Evolutionary conservation across 2,888 invertebrate genomes (phyloP).

Genomic region (Drosophila cognata): DNA sequence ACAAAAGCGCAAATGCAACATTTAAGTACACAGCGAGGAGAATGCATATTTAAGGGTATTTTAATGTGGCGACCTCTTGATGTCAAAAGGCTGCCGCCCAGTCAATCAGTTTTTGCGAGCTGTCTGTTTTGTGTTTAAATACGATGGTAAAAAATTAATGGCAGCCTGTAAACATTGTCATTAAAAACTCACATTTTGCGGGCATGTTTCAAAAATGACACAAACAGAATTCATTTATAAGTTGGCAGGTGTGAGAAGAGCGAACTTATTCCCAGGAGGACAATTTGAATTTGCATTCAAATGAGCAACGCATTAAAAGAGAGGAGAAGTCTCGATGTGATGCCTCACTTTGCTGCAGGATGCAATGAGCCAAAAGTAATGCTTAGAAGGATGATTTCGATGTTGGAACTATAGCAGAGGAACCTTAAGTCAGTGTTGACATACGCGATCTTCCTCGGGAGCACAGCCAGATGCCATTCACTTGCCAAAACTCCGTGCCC

Average conservation of each 20-base stretch:
- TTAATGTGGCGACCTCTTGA: constrained; percentile 15
- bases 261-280: not conserved
- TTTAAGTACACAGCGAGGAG: constrained; percentile 21
- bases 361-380: not conserved
- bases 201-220: not conserved
- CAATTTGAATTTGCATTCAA: not conserved
- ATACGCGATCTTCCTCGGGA: not conserved
- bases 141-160: not conserved
- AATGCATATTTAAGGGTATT: constrained; percentile 24
- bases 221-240: not conserved
- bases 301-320: not conserved
- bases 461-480: not conserved
- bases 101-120: not conserved
- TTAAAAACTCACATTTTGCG: not conserved
- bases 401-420: not conserved
- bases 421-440: not conserved
- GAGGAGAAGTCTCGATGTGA: not conserved
- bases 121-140: not conserved
- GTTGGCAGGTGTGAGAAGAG: not conserved
- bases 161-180: not conserved
- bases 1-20: constrained; percentile 40
- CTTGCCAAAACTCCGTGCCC: not conserved
- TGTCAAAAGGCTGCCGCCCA: not conserved
- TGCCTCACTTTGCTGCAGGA: not conserved
- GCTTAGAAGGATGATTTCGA: not conserved